Evolutionary conservation across 2,797 vertebrate genomes (phyloP).

Genomic region (Sebastes miniatus): DNA sequence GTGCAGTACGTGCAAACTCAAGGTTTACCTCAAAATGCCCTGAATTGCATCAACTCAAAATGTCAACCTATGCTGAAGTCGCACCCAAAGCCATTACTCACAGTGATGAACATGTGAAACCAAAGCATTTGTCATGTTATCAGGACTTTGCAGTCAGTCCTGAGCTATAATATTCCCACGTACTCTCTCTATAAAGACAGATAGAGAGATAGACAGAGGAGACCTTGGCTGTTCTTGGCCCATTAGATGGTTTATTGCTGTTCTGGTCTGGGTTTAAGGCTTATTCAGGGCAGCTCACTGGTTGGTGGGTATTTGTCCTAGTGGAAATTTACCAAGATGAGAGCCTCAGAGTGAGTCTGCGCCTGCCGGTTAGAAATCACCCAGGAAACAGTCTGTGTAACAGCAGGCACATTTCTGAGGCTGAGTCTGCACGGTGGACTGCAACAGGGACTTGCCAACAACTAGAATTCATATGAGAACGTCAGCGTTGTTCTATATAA

Average conservation of each 20-base stretch:
- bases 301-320: slow-evolving; percentile 42
- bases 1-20: not conserved
- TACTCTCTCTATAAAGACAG: not conserved
- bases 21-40: not conserved
- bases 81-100: not conserved
- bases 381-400: slow-evolving; percentile 42
- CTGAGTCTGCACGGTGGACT: not conserved
- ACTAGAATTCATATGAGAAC: not conserved
- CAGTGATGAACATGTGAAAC: not conserved
- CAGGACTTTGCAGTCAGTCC: not conserved
- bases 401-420: slow-evolving; percentile 23
- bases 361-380: slow-evolving; percentile 40
- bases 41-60: not conserved
- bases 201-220: not conserved
- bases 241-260: slow-evolving; percentile 13
- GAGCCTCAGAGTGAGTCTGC: slow-evolving; percentile 46
- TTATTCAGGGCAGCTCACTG: slow-evolving; percentile 3
- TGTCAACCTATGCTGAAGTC: not conserved
- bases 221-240: not conserved
- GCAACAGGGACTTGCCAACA: not conserved
- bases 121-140: not conserved
- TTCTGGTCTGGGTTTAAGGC: slow-evolving; percentile 10
- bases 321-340: slow-evolving; percentile 73
- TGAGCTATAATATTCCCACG: not conserved
- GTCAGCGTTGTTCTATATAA: not conserved